phyloP scores from a whole-genome alignment of 2,888 invertebrate genomes.

The Uropetala carovei region DNA sequence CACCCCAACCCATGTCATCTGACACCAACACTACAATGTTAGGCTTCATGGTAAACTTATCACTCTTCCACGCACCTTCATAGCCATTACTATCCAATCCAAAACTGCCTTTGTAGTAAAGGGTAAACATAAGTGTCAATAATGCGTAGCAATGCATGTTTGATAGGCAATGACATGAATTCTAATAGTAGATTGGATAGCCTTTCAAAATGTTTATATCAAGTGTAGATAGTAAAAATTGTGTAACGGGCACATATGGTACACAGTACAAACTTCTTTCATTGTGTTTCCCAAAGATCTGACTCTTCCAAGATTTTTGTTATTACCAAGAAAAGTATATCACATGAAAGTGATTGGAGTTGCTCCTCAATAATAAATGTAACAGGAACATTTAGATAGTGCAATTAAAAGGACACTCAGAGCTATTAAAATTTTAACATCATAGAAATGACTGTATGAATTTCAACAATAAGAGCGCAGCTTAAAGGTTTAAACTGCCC shows the following conservation, averaged over 20 bases:
- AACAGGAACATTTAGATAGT: constrained; percentile 33
- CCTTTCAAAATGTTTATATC: neutral
- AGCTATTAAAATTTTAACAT: constrained; percentile 11
- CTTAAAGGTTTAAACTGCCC: constrained; percentile 74
- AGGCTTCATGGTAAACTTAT: constrained; percentile 52
- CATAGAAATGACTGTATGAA: neutral
- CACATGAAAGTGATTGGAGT: constrained; percentile 29
- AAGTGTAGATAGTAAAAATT: neutral
- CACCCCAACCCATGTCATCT: constrained; percentile 69
- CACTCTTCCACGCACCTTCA: neutral
- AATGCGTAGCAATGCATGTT: neutral
- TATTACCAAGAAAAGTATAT: neutral
- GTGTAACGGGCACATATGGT: neutral
- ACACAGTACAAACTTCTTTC: neutral
- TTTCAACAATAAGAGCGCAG: neutral
- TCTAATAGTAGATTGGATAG: neutral
- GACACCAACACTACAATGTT: constrained; percentile 68
- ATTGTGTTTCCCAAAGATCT: neutral
- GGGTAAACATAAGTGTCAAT: neutral
- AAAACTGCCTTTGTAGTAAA: neutral
- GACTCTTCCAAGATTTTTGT: constrained; percentile 27
- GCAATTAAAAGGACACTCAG: constrained; percentile 33
- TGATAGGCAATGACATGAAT: constrained; percentile 40
- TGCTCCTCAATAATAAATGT: constrained; percentile 20
- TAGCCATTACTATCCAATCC: neutral